Conservation (phyloP, 2,113 vertebrate genomes). For the Deroptyus accipitrinus region DNA sequence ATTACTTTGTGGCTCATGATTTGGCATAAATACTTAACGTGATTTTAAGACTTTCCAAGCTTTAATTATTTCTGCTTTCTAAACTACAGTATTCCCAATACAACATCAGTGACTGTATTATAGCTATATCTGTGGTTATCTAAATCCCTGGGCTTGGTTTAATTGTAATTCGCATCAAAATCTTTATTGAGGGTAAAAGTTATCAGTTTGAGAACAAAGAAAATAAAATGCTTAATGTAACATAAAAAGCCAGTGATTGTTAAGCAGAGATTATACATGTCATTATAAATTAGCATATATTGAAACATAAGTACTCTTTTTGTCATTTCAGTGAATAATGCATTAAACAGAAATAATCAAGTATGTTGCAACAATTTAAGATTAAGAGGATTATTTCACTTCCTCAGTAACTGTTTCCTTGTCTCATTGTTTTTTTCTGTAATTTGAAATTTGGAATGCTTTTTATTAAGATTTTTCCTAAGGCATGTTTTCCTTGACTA, state of each 20-base stretch:
- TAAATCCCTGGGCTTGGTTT: not conserved
- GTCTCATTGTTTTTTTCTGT: not conserved
- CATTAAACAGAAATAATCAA: conserved; percentile 39
- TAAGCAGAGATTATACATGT: conserved; percentile 15
- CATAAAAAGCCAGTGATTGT: not conserved
- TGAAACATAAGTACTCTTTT: conserved; percentile 40
- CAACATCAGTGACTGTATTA: not conserved
- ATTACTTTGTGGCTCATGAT: conserved; percentile 18
- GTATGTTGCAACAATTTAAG: conserved; percentile 18
- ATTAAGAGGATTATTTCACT: conserved; percentile 52
- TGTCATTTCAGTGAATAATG: conserved; percentile 40
- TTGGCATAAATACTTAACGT: not conserved
- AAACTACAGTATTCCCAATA: not conserved
- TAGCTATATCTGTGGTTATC: not conserved
- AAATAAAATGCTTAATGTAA: conserved; percentile 8
- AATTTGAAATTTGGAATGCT: not conserved
- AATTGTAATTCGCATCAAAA: conserved; percentile 1
- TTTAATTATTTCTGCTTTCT: conserved; percentile 9
- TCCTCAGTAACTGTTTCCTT: conserved; percentile 12
- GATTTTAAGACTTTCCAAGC: not conserved
- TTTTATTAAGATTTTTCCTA: conserved; percentile 12
- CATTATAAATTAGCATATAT: conserved; percentile 31
- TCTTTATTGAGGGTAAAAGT: conserved; percentile 21
- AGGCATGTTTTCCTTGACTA: conserved; percentile 3
- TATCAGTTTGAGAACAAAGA: conserved; percentile 14